These are phyloP conservation scores for Palaemon carinicauda DNA, from an alignment of 1,140 invertebrate genomes.

Conservation along the genomic window DNA sequence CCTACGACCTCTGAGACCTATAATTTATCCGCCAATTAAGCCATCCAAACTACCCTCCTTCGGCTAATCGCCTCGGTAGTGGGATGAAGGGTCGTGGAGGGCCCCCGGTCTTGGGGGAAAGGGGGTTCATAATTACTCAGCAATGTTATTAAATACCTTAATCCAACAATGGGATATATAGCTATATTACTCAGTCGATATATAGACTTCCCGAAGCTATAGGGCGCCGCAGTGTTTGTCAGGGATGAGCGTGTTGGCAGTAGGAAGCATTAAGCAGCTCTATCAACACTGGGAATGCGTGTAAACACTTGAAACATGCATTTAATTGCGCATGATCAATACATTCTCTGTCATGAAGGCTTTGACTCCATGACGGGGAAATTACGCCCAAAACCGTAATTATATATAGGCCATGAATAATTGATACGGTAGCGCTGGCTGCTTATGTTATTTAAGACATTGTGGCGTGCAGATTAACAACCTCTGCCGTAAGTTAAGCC, in stretches of 20 bases:
- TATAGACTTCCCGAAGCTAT: too few species aligned
- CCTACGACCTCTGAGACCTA: too few species aligned
- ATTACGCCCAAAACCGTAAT: constrained; percentile 1
- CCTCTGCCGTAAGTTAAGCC: neutral
- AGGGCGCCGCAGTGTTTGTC: neutral
- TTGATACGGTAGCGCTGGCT: neutral
- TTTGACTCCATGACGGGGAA: neutral
- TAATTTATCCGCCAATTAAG: too few species aligned
- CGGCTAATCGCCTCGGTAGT: too few species aligned
- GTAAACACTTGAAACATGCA: constrained; percentile 6
- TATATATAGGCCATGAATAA: constrained; percentile 12
- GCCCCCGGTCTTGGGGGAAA: too few species aligned
- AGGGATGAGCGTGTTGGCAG: neutral
- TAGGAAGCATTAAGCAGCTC: neutral
- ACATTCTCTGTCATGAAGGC: neutral
- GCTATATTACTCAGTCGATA: neutral
- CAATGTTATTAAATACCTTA: neutral
- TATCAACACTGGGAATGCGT: neutral
- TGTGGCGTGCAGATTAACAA: neutral
- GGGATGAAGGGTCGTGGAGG: too few species aligned
- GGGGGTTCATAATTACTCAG: neutral
- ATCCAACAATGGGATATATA: constrained; percentile 14
- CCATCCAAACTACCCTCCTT: neutral
- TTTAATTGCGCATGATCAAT: constrained; percentile 28
- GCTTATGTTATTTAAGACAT: neutral